Conservation (phyloP, 2,113 vertebrate species). For the Grus americana region DNA sequence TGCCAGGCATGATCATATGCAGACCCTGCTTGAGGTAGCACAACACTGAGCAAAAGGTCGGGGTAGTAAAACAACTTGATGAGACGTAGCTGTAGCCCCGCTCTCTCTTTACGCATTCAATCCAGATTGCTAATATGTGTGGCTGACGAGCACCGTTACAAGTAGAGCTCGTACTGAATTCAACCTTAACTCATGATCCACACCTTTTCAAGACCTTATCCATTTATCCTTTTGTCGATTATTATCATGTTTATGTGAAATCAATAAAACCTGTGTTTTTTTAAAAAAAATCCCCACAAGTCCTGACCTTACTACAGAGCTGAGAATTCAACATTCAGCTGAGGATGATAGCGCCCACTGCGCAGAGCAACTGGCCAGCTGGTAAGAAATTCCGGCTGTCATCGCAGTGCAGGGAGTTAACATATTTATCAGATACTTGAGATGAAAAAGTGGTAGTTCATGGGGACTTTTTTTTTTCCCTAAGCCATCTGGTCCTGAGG, state of each 20-base stretch:
- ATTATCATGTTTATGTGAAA: not conserved
- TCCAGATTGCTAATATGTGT: not conserved
- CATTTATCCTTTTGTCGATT: not conserved
- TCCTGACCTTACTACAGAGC: conserved; percentile 18
- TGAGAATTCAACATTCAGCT: conserved; percentile 15
- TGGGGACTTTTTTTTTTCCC: conserved; percentile 49
- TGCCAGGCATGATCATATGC: not conserved
- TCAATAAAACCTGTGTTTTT: not conserved
- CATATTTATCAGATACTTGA: conserved; percentile 79
- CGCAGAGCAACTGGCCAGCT: conserved; percentile 72
- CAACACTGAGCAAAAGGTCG: not conserved
- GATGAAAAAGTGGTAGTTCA: conserved; percentile 74
- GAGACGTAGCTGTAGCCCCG: not conserved
- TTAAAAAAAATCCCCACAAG: not conserved
- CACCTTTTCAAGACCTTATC: not conserved
- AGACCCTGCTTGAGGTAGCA: not conserved
- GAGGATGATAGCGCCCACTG: not conserved
- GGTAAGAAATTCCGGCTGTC: conserved; percentile 69
- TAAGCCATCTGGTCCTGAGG: conserved; percentile 79
- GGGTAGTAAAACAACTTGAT: not conserved
- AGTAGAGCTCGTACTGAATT: accelerated
- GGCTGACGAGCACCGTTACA: not conserved
- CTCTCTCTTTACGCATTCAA: not conserved
- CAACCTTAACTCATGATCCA: not conserved
- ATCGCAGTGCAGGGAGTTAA: conserved; percentile 51